Evolutionary conservation across 2,888 invertebrate genomes (phyloP).

Genomic region (Chelonus formosanus): DNA sequence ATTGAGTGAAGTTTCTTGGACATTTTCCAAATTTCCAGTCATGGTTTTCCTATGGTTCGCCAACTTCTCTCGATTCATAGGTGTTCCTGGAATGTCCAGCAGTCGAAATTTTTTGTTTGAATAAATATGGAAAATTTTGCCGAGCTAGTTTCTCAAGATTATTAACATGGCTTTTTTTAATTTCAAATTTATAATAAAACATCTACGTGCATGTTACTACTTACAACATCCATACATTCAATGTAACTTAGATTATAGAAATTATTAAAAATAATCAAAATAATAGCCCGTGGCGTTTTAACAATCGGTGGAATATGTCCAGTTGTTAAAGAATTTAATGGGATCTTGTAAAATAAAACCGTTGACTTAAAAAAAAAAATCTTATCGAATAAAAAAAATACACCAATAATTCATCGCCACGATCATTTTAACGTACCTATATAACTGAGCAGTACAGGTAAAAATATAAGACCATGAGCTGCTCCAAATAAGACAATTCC

Average conservation of each 20-base stretch:
- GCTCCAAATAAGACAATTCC: conserved; percentile 98
- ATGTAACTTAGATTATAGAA: neutral
- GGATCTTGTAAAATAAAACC: neutral
- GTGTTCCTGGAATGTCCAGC: conserved; percentile 71
- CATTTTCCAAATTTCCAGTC: conserved; percentile 71
- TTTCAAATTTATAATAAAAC: too few species aligned
- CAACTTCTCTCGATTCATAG: conserved; percentile 84
- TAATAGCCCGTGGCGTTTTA: conserved; percentile 35
- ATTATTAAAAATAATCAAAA: conserved; percentile 5
- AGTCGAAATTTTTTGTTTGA: conserved; percentile 20
- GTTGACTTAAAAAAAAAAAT: neutral
- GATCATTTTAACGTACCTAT: conserved; percentile 77
- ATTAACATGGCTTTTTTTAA: too few species aligned
- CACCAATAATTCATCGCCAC: neutral
- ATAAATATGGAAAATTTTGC: neutral
- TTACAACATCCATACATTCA: too few species aligned
- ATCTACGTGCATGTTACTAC: too few species aligned
- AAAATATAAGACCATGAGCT: conserved; percentile 94
- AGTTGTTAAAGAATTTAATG: conserved; percentile 26
- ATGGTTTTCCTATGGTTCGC: conserved; percentile 78
- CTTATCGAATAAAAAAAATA: neutral
- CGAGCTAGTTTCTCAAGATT: neutral
- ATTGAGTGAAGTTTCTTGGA: conserved; percentile 82
- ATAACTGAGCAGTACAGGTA: conserved; percentile 96
- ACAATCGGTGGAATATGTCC: conserved; percentile 42